These are phyloP conservation scores for Sinotaia quadrata DNA, from an alignment of 2,888 invertebrate species.

Conservation along the genomic window DNA sequence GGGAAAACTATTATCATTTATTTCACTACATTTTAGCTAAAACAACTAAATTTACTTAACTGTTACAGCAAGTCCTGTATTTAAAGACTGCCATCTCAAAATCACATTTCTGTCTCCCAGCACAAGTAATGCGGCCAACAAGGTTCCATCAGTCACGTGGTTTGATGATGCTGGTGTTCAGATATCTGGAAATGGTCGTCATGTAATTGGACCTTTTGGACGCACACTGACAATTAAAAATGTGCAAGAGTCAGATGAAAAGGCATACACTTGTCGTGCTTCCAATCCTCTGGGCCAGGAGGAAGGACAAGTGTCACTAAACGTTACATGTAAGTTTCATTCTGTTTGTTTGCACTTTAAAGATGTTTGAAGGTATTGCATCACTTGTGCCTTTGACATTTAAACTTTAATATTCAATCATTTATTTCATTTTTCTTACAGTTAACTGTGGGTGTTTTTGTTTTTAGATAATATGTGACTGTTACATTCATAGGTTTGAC, in stretches of 20 bases:
- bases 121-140: neutral
- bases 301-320: constrained; percentile 6
- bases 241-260: constrained; percentile 29
- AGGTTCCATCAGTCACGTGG: constrained; percentile 23
- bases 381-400: too few relatives aligned
- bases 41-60: too few relatives aligned
- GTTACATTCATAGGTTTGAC: too few relatives aligned
- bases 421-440: too few relatives aligned
- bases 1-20: too few relatives aligned
- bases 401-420: too few relatives aligned
- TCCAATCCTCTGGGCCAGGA: neutral
- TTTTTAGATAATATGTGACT: too few relatives aligned
- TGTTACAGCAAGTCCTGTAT: neutral
- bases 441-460: too few relatives aligned
- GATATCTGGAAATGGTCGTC: constrained; percentile 10
- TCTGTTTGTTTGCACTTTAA: neutral
- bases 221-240: constrained; percentile 31
- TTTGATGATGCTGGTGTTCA: neutral
- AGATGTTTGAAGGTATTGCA: too few relatives aligned
- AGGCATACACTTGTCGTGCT: constrained; percentile 29
- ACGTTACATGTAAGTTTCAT: constrained; percentile 33
- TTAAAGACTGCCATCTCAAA: neutral
- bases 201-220: neutral
- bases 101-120: neutral
- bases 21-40: too few relatives aligned